A percentile compares a stretch with the other conserved stretches of the same genome.
Evolutionary conservation across 2,797 vertebrate genomes (phyloP).

Genomic region (Phrynocephalus guinanensis): DNA sequence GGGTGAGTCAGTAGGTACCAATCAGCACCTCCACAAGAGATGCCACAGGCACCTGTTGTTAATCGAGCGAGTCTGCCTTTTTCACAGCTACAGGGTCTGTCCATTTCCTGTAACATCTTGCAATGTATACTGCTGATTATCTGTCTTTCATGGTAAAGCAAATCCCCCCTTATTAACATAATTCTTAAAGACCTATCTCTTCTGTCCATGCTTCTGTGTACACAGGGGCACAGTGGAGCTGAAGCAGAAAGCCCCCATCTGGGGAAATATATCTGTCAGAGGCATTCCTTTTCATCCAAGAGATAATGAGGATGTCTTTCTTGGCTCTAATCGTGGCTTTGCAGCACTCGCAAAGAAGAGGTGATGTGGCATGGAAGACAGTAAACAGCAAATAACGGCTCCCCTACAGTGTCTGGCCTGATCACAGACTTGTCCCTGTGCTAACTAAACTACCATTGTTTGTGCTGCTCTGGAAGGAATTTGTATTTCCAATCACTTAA

Average conservation of each 20-base stretch:
- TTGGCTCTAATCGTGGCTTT: background rate
- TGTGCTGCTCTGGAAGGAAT: slow-evolving; percentile 12
- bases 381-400: no score
- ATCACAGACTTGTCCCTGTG: background rate
- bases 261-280: background rate
- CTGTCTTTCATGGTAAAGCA: background rate
- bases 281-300: background rate
- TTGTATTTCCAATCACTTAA: background rate
- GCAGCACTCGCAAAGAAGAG: background rate
- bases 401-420: background rate
- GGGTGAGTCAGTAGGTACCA: slow-evolving; percentile 4
- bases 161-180: slow-evolving; percentile 25
- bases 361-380: background rate
- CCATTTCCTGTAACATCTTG: background rate
- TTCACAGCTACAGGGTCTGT: background rate
- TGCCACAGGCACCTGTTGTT: background rate
- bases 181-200: background rate
- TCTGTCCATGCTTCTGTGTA: background rate
- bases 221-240: background rate
- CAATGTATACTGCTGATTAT: background rate
- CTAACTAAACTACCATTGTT: background rate
- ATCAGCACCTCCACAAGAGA: slow-evolving; percentile 6
- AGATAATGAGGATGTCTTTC: background rate
- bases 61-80: background rate
- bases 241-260: slow-evolving; percentile 15